Evolutionary conservation across 2,888 invertebrate genomes (phyloP).

Genomic region (Drosophila robusta): DNA sequence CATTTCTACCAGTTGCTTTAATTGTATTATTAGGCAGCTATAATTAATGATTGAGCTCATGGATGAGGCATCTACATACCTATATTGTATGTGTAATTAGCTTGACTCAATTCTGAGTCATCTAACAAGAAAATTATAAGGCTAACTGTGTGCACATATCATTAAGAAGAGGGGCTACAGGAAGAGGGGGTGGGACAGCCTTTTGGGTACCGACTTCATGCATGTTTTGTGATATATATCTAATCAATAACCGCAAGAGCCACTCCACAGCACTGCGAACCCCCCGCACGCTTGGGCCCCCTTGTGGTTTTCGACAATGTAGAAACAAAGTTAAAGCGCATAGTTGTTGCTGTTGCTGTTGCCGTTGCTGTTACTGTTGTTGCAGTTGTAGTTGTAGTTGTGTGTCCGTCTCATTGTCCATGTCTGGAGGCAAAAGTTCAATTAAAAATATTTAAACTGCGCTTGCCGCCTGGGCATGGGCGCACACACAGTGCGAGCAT

Average conservation of each 20-base stretch:
- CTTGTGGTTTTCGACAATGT: conserved; percentile 59
- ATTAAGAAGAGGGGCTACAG: conserved; percentile 3
- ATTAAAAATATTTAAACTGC: conserved; percentile 80
- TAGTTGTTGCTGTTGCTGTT: conserved; percentile 33
- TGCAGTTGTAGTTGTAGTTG: conserved; percentile 27
- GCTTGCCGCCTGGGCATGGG: conserved; percentile 29
- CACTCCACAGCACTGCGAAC: conserved; percentile 26
- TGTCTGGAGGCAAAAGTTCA: conserved; percentile 80
- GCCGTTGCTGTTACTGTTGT: conserved; percentile 20
- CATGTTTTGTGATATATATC: conserved; percentile 58
- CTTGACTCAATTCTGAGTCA: conserved; percentile 32
- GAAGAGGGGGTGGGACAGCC: background rate
- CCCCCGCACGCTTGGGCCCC: conserved; percentile 6
- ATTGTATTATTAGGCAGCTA: conserved; percentile 4
- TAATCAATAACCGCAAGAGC: conserved; percentile 74
- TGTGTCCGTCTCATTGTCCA: conserved; percentile 38
- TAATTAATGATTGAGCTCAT: conserved; percentile 16
- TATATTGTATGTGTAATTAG: conserved; percentile 38
- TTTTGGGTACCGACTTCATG: conserved; percentile 22
- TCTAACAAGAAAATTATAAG: conserved; percentile 49
- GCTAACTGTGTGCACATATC: conserved; percentile 42
- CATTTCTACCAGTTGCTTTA: background rate
- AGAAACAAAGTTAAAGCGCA: conserved; percentile 47
- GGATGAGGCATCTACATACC: background rate
- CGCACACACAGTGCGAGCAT: conserved; percentile 33